Evolutionary conservation across 2,797 vertebrate species (phyloP).

Genomic region (Nannoperca australis): DNA sequence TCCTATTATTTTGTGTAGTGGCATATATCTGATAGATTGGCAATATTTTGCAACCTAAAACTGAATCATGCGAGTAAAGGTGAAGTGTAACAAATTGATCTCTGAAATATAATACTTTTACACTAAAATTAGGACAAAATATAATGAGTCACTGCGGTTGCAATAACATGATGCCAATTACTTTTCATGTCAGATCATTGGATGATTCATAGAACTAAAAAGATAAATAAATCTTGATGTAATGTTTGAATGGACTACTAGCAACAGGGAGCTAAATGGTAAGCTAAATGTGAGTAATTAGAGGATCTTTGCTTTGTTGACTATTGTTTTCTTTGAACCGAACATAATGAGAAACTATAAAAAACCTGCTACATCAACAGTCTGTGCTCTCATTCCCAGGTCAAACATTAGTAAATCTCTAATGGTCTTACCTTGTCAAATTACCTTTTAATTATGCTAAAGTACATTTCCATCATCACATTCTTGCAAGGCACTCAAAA

Average conservation of each 20-base stretch:
- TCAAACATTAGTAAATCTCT: slow-evolving; percentile 23
- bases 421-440: slow-evolving; percentile 9
- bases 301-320: neutral
- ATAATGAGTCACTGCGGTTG: neutral
- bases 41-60: neutral
- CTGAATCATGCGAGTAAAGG: neutral
- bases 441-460: slow-evolving; percentile 30
- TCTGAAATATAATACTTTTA: neutral
- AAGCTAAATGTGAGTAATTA: neutral
- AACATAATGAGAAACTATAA: neutral
- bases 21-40: slow-evolving; percentile 8
- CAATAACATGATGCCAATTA: neutral
- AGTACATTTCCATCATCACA: slow-evolving; percentile 26
- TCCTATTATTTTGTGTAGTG: neutral
- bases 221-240: neutral
- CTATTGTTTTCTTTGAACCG: neutral
- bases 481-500: slow-evolving; percentile 21
- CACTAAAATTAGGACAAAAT: neutral
- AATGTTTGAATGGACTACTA: neutral
- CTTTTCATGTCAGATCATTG: neutral
- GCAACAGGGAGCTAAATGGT: neutral
- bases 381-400: slow-evolving; percentile 4
- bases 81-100: neutral
- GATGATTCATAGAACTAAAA: slow-evolving; percentile 3
- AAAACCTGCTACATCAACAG: neutral